phyloP scores from a whole-genome alignment of 1,140 invertebrate genomes.

The Drosophila tristis region DNA sequence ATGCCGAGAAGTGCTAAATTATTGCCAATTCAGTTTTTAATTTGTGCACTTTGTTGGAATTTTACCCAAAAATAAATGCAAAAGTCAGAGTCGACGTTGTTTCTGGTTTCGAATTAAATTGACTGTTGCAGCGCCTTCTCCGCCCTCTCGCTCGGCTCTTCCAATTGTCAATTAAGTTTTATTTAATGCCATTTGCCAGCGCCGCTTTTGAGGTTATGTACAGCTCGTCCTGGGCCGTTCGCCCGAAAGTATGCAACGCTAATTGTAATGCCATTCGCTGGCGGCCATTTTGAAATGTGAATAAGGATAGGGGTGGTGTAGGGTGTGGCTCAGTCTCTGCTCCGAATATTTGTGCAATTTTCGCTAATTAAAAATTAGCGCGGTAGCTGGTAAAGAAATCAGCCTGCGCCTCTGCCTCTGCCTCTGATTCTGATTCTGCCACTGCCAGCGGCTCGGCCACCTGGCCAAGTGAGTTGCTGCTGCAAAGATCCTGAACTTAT shows the following conservation, averaged over 20 bases:
- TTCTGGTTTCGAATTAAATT: conserved; percentile 59
- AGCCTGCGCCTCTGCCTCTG: no score
- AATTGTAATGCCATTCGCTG: conserved; percentile 65
- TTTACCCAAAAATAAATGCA: conserved; percentile 73
- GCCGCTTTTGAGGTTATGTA: conserved; percentile 68
- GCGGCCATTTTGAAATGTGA: conserved; percentile 67
- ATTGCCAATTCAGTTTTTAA: conserved; percentile 79
- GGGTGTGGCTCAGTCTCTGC: neutral
- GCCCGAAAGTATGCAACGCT: conserved; percentile 69
- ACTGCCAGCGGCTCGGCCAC: conserved; percentile 41
- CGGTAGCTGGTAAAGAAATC: conserved; percentile 39
- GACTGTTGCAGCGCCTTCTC: conserved; percentile 61
- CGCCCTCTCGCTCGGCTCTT: conserved; percentile 38
- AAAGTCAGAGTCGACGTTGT: conserved; percentile 56
- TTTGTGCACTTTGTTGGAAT: conserved; percentile 74
- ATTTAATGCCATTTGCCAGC: conserved; percentile 80
- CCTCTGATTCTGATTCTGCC: no score
- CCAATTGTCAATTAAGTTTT: conserved; percentile 83
- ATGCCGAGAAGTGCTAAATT: conserved; percentile 78
- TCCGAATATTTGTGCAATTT: conserved; percentile 66
- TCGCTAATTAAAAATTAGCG: conserved; percentile 79
- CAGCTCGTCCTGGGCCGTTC: conserved; percentile 9
- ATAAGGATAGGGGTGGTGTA: neutral
- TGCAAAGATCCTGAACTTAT: conserved; percentile 20
- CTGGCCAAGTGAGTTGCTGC: conserved; percentile 44